A percentile compares a stretch with the other conserved stretches of the same genome.
These are phyloP conservation scores for Dolomedes plantarius DNA, from an alignment of 2,888 invertebrate species.

Conservation along the genomic window DNA sequence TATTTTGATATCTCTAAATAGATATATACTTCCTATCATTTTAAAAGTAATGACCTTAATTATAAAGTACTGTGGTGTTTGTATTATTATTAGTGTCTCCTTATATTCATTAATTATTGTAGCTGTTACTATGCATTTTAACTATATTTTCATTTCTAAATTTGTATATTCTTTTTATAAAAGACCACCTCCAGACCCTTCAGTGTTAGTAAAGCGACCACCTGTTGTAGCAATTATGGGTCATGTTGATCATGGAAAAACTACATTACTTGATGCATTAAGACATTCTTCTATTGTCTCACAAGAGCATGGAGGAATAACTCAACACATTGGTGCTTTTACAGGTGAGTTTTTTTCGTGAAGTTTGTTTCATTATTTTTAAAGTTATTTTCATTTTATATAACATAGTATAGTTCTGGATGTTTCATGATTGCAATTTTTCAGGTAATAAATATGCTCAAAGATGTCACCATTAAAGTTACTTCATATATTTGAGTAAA, in stretches of 20 bases:
- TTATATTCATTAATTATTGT: too few species aligned
- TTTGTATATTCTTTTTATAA: neutral
- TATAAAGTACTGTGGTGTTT: too few species aligned
- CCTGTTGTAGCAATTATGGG: slow-evolving; percentile 99
- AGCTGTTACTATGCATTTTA: too few species aligned
- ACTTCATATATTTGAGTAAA: too few species aligned
- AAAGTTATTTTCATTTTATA: neutral
- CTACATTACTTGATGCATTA: slow-evolving; percentile 93
- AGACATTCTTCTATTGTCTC: slow-evolving; percentile 90
- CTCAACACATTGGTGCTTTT: slow-evolving; percentile 99
- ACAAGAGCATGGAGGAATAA: slow-evolving; percentile 97
- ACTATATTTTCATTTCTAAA: neutral
- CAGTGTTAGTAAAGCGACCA: slow-evolving; percentile 84
- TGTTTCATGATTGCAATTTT: too few species aligned
- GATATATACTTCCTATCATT: too few species aligned
- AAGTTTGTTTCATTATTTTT: neutral
- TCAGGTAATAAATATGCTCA: too few species aligned
- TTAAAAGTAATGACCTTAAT: too few species aligned
- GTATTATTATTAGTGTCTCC: too few species aligned
- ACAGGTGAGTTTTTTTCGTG: slow-evolving; percentile 78
- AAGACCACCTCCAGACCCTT: slow-evolving; percentile 82
- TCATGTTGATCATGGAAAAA: slow-evolving; percentile 99
- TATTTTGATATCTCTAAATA: too few species aligned
- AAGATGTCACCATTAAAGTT: too few species aligned
- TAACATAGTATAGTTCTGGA: too few species aligned